Base-by-base conservation (phyloP, 2,113 vertebrate genomes). In the Todiramphus saurophagus region DNA sequence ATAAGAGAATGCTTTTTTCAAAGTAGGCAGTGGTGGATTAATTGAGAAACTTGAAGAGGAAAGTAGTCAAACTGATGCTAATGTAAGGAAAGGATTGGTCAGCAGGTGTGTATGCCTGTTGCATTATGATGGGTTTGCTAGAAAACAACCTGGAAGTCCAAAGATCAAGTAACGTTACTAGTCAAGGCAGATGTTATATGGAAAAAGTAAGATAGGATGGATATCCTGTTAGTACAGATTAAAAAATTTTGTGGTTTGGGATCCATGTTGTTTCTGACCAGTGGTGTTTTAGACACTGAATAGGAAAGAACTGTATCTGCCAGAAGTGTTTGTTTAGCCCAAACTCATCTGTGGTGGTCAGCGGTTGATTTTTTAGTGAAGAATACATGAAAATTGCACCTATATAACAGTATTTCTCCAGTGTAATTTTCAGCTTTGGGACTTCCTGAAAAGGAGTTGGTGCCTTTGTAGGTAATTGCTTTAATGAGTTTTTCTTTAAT, bases 61-160 rank as follows among this genome's bases (percentile, higher is more conserved):
- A 58, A 62, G 50, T 7, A 25, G 35, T 60, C 24, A 64, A 58
- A 30, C 30, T 56, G 16, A 23, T 83, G 30, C 16, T 70, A n/a
- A 15, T 30, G 2, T 70, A 41, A 41, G 41, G 41, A 41, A 63
- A 35, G 60, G 20, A 24, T 58, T 81, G 78, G n/a, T 18, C 2
- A 3, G 18, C 27, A 53, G 35, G 18, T 43, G n/a, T 13, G 3
- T 39, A 14, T 1, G 6, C 1, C 0, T 33, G 14, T 39, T 78
- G 59, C 50, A 17, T 84, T 81, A 16, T 14, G 21, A 19, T 35
- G 12, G 1, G 8, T 25, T 86, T 91, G 19, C 48, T 80, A 13
- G 48, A 83, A 87, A 79, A 46, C 8, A 31, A 0, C 35, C 11
- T 56, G 30, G 4, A 85, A 79, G 37, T 75, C 46, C 8, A 27